A percentile compares a stretch with the other conserved stretches of the same genome.
These are phyloP conservation scores for Hycleus phaleratus DNA, from an alignment of 1,140 invertebrate species.

Conservation along the genomic window DNA sequence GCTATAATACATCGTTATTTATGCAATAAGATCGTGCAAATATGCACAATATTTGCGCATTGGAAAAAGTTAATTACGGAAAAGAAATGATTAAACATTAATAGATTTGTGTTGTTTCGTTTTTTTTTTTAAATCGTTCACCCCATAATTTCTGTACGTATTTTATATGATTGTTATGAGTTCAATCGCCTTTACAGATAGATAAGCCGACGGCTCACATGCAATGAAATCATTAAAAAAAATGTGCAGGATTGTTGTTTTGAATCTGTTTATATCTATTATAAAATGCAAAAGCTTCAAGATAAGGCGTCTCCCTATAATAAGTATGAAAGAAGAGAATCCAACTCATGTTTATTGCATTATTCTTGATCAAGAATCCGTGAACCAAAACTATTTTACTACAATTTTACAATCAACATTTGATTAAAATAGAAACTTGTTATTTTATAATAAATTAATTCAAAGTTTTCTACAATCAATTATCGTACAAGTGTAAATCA, in stretches of 20 bases:
- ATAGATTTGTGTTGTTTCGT: background rate
- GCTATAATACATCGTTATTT: too few species aligned
- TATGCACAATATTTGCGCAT: too few species aligned
- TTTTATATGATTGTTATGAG: background rate
- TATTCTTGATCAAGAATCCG: conserved; percentile 2
- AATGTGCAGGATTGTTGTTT: conserved; percentile 1
- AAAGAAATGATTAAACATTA: too few species aligned
- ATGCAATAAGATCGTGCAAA: too few species aligned
- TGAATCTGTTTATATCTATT: background rate
- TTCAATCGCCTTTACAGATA: conserved; percentile 5
- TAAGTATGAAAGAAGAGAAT: background rate
- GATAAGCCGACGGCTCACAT: background rate
- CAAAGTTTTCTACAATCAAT: too few species aligned
- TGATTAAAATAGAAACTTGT: too few species aligned
- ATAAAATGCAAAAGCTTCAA: background rate
- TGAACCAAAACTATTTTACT: too few species aligned
- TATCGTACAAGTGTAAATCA: too few species aligned
- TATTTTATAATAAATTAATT: too few species aligned
- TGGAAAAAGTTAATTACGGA: too few species aligned
- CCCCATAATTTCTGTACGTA: background rate
- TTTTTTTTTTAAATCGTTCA: background rate
- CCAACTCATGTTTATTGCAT: background rate
- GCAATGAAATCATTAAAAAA: conserved; percentile 1
- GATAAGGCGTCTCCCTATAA: too few species aligned
- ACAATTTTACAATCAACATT: too few species aligned